phyloP scores from a whole-genome alignment of 2,888 invertebrate species.

The Rhabditoides inermis region DNA sequence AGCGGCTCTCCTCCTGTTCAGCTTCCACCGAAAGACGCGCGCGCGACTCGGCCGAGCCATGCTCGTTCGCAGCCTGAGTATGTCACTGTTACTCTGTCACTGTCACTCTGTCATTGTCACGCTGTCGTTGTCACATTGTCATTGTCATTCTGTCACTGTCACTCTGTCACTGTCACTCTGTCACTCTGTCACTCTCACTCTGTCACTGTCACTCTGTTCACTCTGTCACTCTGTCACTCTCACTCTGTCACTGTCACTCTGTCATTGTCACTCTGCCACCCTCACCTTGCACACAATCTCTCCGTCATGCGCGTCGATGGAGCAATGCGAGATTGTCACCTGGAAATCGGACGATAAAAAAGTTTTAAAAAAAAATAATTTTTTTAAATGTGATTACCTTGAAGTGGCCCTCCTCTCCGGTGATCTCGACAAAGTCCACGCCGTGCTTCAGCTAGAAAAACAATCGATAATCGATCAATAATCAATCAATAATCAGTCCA shows the following conservation, averaged over 20 bases:
- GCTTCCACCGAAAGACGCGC: conserved; percentile 62
- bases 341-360: conserved; percentile 4
- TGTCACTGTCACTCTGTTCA: conserved; percentile 62
- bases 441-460: conserved; percentile 33
- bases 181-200: no score
- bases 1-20: conserved; percentile 42
- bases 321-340: conserved; percentile 33
- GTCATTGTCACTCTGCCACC: background rate
- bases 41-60: conserved; percentile 63
- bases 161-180: conserved; percentile 16
- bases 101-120: no score
- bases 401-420: conserved; percentile 40
- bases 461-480: no score
- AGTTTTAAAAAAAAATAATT: conserved; percentile 1
- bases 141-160: no score
- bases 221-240: conserved; percentile 58
- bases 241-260: conserved; percentile 20
- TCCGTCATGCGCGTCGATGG: conserved; percentile 52
- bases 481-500: no score
- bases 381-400: conserved; percentile 3
- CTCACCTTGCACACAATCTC: conserved; percentile 53
- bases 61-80: conserved; percentile 57
- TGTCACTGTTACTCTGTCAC: background rate
- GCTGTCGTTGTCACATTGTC: no score
- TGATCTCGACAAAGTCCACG: conserved; percentile 42